Percentiles rank a stretch among this genome's conserved stretches.
Conservation (phyloP, 2,113 vertebrate species). For the Excalfactoria chinensis region DNA sequence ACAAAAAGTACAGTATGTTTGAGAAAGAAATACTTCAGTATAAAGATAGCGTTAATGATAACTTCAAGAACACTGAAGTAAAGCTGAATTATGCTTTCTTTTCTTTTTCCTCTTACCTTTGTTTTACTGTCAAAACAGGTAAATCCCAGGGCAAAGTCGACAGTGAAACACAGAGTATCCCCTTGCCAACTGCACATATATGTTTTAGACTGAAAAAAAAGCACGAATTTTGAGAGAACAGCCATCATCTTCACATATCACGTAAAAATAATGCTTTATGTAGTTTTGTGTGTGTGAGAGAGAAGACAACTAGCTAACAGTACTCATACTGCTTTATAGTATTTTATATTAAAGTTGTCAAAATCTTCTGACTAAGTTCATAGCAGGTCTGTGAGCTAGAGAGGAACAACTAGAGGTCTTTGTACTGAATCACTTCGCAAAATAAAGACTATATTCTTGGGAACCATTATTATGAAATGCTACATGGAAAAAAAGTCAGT, state of each 20-base stretch:
- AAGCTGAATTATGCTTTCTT: neutral
- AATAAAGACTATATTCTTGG: neutral
- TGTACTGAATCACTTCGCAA: neutral
- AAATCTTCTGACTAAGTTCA: neutral
- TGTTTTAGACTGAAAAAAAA: conserved; percentile 85
- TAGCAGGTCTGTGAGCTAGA: neutral
- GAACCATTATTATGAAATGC: neutral
- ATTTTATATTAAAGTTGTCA: neutral
- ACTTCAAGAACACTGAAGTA: neutral
- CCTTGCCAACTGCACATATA: conserved; percentile 91
- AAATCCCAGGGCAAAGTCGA: conserved; percentile 91
- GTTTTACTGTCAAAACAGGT: conserved; percentile 88
- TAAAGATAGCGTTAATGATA: neutral
- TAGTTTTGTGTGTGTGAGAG: too few species aligned
- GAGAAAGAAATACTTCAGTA: neutral
- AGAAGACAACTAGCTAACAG: neutral
- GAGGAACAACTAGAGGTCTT: neutral
- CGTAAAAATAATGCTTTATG: neutral
- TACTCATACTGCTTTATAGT: neutral
- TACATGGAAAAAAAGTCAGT: neutral
- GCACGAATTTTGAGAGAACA: neutral
- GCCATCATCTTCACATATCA: neutral
- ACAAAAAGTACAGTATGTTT: neutral
- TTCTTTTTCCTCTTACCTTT: conserved; percentile 79
- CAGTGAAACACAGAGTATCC: conserved; percentile 84